Evolutionary conservation across 1,140 invertebrate species (phyloP).

Genomic region (Idris sp.): DNA sequence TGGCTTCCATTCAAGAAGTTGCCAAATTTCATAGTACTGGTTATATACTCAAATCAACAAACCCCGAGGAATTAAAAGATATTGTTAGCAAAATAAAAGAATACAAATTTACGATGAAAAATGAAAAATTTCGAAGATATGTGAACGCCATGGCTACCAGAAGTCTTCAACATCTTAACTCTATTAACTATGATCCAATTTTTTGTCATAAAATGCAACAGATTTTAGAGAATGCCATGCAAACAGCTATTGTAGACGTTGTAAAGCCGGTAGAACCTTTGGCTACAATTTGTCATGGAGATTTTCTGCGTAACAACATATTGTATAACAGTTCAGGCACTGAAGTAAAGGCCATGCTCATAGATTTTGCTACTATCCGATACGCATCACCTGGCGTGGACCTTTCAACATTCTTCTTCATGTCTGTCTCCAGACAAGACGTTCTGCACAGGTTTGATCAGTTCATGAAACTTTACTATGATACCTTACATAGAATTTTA

Average conservation of each 20-base stretch:
- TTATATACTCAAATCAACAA: constrained; percentile 34
- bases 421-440: constrained; percentile 40
- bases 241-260: constrained; percentile 8
- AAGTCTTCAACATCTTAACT: constrained; percentile 32
- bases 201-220: constrained; percentile 41
- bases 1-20: constrained; percentile 45
- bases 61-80: constrained; percentile 29
- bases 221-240: constrained; percentile 20
- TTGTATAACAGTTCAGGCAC: constrained; percentile 16
- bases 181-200: constrained; percentile 34
- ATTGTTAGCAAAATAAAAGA: constrained; percentile 23
- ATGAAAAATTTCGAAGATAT: constrained; percentile 10
- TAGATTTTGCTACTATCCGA: constrained; percentile 55
- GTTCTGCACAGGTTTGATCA: constrained; percentile 17
- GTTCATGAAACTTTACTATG: constrained; percentile 27
- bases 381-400: constrained; percentile 42
- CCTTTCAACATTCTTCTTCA: constrained; percentile 38
- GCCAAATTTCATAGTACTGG: constrained; percentile 49
- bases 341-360: constrained; percentile 35
- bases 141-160: constrained; percentile 27
- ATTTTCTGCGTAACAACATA: constrained; percentile 55
- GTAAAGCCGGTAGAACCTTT: constrained; percentile 29
- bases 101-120: not conserved
- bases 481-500: constrained; percentile 18
- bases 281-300: constrained; percentile 54